Evolutionary conservation across 1,140 invertebrate genomes (phyloP).

Genomic region (Drosophila kikkawai): DNA sequence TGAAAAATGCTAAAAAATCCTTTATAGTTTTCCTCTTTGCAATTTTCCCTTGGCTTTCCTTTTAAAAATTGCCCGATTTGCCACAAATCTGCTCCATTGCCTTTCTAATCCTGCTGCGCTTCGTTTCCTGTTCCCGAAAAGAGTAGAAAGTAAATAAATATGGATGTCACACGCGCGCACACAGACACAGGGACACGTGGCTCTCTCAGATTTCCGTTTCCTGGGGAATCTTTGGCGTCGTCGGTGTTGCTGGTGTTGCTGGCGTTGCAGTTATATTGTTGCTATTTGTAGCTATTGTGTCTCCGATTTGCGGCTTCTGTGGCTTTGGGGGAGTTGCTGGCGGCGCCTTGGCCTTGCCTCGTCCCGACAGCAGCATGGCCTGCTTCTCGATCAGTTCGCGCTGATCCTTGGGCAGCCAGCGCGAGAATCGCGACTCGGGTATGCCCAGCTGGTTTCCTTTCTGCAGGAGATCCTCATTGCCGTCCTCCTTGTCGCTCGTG

Average conservation of each 20-base stretch:
- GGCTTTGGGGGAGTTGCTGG: slow-evolving; percentile 52
- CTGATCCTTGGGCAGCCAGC: slow-evolving; percentile 83
- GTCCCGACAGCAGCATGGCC: slow-evolving; percentile 70
- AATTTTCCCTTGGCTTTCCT: not conserved
- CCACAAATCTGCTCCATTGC: slow-evolving; percentile 21
- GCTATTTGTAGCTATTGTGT: slow-evolving; percentile 12
- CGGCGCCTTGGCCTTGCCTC: slow-evolving; percentile 32
- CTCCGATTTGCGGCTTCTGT: slow-evolving; percentile 20
- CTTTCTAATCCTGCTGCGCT: slow-evolving; percentile 17
- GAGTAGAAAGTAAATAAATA: slow-evolving; percentile 47
- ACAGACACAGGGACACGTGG: slow-evolving; percentile 12
- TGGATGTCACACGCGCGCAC: slow-evolving; percentile 35
- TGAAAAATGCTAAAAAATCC: not conserved
- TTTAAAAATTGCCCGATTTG: not conserved
- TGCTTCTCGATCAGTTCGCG: slow-evolving; percentile 78
- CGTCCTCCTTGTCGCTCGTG: slow-evolving; percentile 13
- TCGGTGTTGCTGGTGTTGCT: slow-evolving; percentile 12
- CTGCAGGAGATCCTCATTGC: slow-evolving; percentile 64
- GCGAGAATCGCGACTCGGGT: slow-evolving; percentile 77
- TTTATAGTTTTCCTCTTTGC: not conserved
- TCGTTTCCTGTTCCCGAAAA: slow-evolving; percentile 37
- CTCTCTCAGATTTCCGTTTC: slow-evolving; percentile 76
- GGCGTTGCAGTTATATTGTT: not conserved
- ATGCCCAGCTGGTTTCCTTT: slow-evolving; percentile 80
- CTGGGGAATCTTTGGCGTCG: slow-evolving; percentile 64